Evolutionary conservation across 2,113 vertebrate genomes (phyloP).

Genomic region (Himantopus leucocephalus): DNA sequence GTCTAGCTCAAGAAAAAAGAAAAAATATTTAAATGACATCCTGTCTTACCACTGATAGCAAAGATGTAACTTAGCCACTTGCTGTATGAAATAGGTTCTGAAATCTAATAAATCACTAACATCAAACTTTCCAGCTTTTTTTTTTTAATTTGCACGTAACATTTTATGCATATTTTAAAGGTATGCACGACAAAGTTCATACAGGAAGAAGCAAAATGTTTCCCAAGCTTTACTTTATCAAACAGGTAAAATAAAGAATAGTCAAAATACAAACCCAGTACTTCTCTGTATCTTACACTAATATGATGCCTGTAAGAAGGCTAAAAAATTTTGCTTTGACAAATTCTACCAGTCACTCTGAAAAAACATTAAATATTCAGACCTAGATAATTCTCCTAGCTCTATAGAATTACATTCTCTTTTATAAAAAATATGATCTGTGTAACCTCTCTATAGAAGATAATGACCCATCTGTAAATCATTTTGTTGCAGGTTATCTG

Average conservation of each 20-base stretch:
- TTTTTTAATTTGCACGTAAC: not conserved
- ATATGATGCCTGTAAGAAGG: not conserved
- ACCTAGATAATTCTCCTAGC: slow-evolving; percentile 32
- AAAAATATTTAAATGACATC: slow-evolving; percentile 49
- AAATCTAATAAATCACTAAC: slow-evolving; percentile 20
- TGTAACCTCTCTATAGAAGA: slow-evolving; percentile 55
- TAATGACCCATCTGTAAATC: slow-evolving; percentile 76
- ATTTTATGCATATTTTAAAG: not conserved
- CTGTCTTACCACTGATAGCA: not conserved
- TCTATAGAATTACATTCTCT: slow-evolving; percentile 27
- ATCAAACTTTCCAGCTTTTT: not conserved
- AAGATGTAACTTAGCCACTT: not conserved
- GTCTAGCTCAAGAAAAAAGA: slow-evolving; percentile 43
- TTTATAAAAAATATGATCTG: slow-evolving; percentile 56
- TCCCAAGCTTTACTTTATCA: slow-evolving; percentile 11
- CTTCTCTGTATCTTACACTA: not conserved
- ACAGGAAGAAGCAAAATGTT: not conserved
- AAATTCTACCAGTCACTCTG: not conserved
- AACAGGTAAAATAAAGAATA: slow-evolving; percentile 33
- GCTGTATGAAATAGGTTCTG: not conserved
- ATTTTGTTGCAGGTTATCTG: slow-evolving; percentile 73
- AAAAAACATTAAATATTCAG: slow-evolving; percentile 45
- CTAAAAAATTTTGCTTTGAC: not conserved
- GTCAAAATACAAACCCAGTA: not conserved
- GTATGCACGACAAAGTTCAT: not conserved